phyloP scores from a whole-genome alignment of 1,140 invertebrate genomes.

The Drosophila mauritiana region DNA sequence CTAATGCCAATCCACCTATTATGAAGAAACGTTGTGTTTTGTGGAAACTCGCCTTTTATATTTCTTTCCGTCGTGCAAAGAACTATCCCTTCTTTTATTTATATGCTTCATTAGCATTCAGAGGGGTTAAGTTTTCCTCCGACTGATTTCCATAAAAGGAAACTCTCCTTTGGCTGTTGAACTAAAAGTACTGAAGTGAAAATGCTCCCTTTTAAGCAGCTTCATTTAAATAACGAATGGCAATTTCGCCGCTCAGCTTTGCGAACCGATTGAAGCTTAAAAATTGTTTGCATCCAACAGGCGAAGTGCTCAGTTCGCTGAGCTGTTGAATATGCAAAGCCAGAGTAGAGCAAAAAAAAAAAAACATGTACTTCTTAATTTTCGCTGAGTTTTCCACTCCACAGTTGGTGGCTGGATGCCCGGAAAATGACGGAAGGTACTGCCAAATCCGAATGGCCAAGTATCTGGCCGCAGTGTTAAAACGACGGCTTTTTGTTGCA shows the following conservation, averaged over 20 bases:
- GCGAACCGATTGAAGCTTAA: constrained; percentile 27
- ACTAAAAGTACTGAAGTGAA: constrained; percentile 16
- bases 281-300: constrained; percentile 25
- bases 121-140: not conserved
- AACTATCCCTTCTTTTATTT: not conserved
- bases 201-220: constrained; percentile 25
- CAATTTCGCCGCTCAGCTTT: constrained; percentile 7
- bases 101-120: not conserved
- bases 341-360: constrained; percentile 35
- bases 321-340: constrained; percentile 65
- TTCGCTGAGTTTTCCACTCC: constrained; percentile 3
- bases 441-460: constrained; percentile 13
- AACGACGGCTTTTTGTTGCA: constrained; percentile 53
- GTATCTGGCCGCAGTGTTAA: constrained; percentile 57
- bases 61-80: too few species aligned
- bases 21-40: not conserved
- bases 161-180: constrained; percentile 14
- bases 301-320: constrained; percentile 12
- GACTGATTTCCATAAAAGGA: constrained; percentile 27
- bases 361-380: constrained; percentile 49
- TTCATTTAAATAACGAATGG: constrained; percentile 48
- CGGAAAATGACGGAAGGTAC: constrained; percentile 65
- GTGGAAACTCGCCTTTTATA: too few species aligned
- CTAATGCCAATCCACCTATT: constrained; percentile 2
- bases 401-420: constrained; percentile 11